phyloP scores from a whole-genome alignment of 2,113 vertebrate species.

The Diadophis punctatus region DNA sequence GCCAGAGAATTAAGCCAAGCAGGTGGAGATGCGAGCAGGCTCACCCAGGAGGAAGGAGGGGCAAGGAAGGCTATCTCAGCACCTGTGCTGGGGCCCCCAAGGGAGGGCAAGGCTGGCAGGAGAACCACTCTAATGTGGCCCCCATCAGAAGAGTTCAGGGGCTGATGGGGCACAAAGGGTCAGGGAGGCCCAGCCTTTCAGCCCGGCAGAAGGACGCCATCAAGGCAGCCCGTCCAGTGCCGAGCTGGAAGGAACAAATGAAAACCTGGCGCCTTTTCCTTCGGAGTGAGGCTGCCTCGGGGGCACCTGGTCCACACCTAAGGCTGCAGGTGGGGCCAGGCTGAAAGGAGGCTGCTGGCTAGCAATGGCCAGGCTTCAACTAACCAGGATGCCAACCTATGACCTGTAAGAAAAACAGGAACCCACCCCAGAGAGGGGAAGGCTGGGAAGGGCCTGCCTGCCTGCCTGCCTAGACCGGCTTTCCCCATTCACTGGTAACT shows the following conservation, averaged over 20 bases:
- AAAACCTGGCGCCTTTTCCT: background rate
- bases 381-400: background rate
- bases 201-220: background rate
- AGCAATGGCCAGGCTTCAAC: background rate
- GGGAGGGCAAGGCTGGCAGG: too few species aligned
- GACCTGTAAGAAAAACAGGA: background rate
- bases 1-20: conserved; percentile 7
- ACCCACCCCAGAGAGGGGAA: too few species aligned
- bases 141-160: background rate
- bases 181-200: background rate
- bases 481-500: background rate
- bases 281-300: background rate
- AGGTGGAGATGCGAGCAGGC: background rate
- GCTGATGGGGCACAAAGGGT: too few species aligned
- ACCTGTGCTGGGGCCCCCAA: too few species aligned
- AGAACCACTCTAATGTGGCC: background rate
- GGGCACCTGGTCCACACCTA: background rate
- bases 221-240: background rate
- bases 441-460: background rate
- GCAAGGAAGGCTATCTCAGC: background rate
- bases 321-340: background rate
- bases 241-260: background rate
- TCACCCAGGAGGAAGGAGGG: background rate
- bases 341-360: background rate
- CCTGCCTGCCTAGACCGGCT: background rate